These are phyloP conservation scores for Drosophila persimilis DNA, from an alignment of 1,140 invertebrate genomes.

Conservation along the genomic window DNA sequence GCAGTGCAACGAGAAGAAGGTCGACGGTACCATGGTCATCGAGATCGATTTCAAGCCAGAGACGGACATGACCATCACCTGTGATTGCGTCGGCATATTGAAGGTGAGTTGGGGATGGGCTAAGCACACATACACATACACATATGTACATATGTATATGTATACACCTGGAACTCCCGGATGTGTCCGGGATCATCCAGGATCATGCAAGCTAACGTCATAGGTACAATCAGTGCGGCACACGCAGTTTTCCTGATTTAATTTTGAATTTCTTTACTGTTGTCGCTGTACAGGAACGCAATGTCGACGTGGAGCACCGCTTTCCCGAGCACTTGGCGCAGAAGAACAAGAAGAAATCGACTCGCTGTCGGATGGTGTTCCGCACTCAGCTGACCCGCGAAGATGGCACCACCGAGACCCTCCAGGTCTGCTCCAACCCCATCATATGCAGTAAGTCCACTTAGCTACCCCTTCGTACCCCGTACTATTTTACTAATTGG, in stretches of 20 bases:
- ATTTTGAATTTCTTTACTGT: too few species aligned
- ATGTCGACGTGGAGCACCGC: slow-evolving; percentile 97
- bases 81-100: slow-evolving; percentile 92
- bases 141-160: too few species aligned
- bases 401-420: slow-evolving; percentile 90
- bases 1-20: slow-evolving; percentile 92
- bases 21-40: slow-evolving; percentile 97
- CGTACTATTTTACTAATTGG: neutral
- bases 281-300: slow-evolving; percentile 91
- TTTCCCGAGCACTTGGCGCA: slow-evolving; percentile 90
- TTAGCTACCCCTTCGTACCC: neutral
- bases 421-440: slow-evolving; percentile 96
- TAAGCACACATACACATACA: too few species aligned
- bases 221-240: too few species aligned
- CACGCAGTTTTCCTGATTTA: neutral
- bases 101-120: slow-evolving; percentile 80
- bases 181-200: too few species aligned
- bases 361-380: slow-evolving; percentile 97
- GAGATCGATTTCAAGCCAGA: slow-evolving; percentile 94
- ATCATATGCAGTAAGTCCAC: slow-evolving; percentile 97
- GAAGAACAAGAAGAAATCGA: slow-evolving; percentile 96
- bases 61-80: slow-evolving; percentile 95
- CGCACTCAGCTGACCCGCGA: slow-evolving; percentile 90
- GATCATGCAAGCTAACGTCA: too few species aligned
- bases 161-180: too few species aligned